Evolutionary conservation across 2,113 vertebrate genomes (phyloP), one percentile per base, ranked within the genome.

Genomic region (Pelecanoides urinatrix): DNA sequence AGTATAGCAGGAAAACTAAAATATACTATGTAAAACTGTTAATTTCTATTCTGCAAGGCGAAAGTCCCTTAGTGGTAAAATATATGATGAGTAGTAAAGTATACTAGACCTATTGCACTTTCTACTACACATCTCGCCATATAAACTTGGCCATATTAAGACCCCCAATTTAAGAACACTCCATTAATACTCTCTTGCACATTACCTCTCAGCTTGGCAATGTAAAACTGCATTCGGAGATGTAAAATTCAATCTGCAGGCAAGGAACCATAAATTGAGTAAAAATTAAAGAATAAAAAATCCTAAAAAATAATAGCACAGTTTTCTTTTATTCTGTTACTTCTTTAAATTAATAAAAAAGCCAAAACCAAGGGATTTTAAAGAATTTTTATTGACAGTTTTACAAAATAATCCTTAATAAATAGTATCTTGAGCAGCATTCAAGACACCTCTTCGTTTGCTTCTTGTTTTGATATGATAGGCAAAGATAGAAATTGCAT

Each of bases 381-480:
- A 78, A 53, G 11, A 36, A 27, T 18, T 66, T 96, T 96, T 95
- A 97, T 75, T 96, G 42, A 36, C 18, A 94, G 12, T 22, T 84
- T 70, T 7, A 72, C 32, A 90, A 62, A 94, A 65, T 9, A 78
- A 45, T 50, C 25, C 29, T 89, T 27, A 74, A 55, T 27, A 83
- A 65, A 80, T n/a, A 50, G 25, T 10, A 42, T 62, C 17, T 49
- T 63, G n/a, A 88, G 27, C 47, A 90, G 47, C 22, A 55, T 32
- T 55, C 30, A 29, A n/a, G 56, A 80, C 68, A 55, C 2, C 4
- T 84, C 49, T 82, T 59, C 2, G 0, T 34, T 38, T 80, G 50
- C 19, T 79, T 80, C 65, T 45, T 68, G 47, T 18, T 22, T 87
- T 58, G 82, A 29, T 72, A 18, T 2, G 13, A 38, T 1, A 61